Evolutionary conservation across 1,140 invertebrate species (phyloP), one percentile per base, ranked within the genome.

Genomic region (Philotrypesis tridentata): DNA sequence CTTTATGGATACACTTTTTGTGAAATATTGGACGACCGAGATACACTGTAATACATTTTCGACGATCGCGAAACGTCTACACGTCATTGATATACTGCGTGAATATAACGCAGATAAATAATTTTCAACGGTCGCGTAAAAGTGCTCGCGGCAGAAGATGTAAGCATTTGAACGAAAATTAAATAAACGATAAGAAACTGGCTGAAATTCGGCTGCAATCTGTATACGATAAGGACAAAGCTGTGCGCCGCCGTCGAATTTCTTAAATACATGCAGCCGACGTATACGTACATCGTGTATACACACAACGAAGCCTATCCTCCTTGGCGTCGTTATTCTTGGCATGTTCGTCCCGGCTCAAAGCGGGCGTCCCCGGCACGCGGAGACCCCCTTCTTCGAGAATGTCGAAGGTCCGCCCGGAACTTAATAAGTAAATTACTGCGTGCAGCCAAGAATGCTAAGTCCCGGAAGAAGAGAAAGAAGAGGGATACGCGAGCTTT

Each of bases 401-500:
- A 90, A 91, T 92, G 87, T 88, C 89, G 87, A 91, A 90, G 88
- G 88, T 89, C 88, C 87, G 88, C 87, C 86, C 82, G 86, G 87
- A 91, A 92, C 90, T 91, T 91, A 91, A 92, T 92, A 92, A 92
- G 89, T 90, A 90, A 91, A 91, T 92, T 92, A 91, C 88, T 91
- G 83, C 82, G 87, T 84, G 83, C 84, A 87, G 84, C 84, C 72
- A 75, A 83, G 84, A 83, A 85, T 84, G 82, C 82, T 70, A 55
- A 75, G 40, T 75, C 21, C 37, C 40, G 40, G 72, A 75, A 75
- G 40, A 71, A n/a, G n/a, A 63, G 3, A 23, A 61, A 8, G 27
- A 25, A 55, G 25, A 60, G 11, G 63, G n/a, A n/a, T n/a, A n/a
- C n/a, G 61, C 43, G 14, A 21, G 17, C 63, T 67, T 23, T n/a